These are phyloP conservation scores for Pegoplata infirma DNA, from an alignment of 2,888 invertebrate genomes.

Conservation along the genomic window DNA sequence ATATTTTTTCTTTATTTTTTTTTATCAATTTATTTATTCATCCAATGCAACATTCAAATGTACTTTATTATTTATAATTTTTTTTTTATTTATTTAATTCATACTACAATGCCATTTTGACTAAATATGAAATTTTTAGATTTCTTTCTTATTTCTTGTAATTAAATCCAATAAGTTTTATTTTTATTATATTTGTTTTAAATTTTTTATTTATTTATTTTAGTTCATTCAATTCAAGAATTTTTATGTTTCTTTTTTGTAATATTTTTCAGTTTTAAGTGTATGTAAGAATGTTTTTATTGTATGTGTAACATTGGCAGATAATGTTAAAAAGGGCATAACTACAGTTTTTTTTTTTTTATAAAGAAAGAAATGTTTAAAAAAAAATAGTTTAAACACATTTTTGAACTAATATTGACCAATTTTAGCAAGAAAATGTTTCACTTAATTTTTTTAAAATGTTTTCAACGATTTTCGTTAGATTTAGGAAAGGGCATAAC, in stretches of 20 bases:
- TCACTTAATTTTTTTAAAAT: too few species aligned
- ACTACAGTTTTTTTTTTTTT: not conserved
- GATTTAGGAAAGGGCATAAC: not conserved
- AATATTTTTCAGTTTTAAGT: not conserved
- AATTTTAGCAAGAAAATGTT: too few species aligned
- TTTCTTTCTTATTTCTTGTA: not conserved
- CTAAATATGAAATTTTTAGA: slow-evolving; percentile 45
- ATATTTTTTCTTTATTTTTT: slow-evolving; percentile 24
- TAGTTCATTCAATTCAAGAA: slow-evolving; percentile 8
- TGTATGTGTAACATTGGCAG: not conserved
- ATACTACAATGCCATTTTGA: slow-evolving; percentile 57
- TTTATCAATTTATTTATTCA: slow-evolving; percentile 56
- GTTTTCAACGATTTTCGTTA: not conserved
- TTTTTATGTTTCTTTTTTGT: not conserved
- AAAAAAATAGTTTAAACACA: too few species aligned
- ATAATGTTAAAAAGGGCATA: not conserved
- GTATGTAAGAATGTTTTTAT: not conserved
- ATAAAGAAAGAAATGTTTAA: too few species aligned
- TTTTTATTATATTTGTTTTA: too few species aligned
- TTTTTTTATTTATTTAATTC: slow-evolving; percentile 46
- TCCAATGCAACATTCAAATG: slow-evolving; percentile 62
- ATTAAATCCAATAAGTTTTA: slow-evolving; percentile 24
- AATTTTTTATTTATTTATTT: too few species aligned
- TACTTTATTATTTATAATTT: slow-evolving; percentile 35
- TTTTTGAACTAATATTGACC: too few species aligned